Base-by-base conservation (phyloP, 2,797 vertebrate genomes). In the Notolepis coatsorum region DNA sequence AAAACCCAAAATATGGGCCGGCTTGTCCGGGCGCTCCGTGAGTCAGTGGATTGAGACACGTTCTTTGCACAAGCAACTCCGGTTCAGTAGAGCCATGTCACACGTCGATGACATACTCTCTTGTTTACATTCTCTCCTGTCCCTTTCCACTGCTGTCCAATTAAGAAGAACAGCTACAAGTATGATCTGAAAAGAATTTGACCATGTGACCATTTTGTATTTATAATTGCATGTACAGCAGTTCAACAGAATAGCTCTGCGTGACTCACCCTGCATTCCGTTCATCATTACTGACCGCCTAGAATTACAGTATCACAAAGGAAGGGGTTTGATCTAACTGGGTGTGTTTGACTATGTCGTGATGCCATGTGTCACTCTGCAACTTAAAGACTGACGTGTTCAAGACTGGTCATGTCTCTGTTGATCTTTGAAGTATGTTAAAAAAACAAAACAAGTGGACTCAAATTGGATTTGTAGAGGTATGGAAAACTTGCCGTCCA, bases 221-320 rank as follows among this genome's bases (percentile, higher is more conserved):
- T 38, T 10, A 50, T 7, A 31, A 43, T 17, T 48, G 12, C n/a
- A 37, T 10, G 33, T 12, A 13, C 10, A 37, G 33, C 33, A 37
- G n/a, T 10, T 25, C 17, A 37, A 42, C 1, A 9, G 3, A 41
- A 9, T 5, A 13, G 27, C 33, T 30, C 17, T n/a, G 49, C 30
- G 49, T 82, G 77, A 76, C 57, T 79, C 73, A 74, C 35, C 20
- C 10, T 1, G 17, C n/a, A n/a, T n/a, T n/a, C n/a, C n/a, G 61
- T 51, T 53, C 41, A 67, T 76, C 24, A 18, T 42, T 35, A 15
- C 47, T 12, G 15, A 37, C 21, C 64, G 48, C 15, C 58, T 8
- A 64, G 63, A 21, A 10, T 37, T 20, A 12, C 21, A 10, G 39
- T 9, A 65, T 37, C 24, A 46, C 73, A 50, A 37, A 56, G 2